phyloP scores from a whole-genome alignment of 2,113 vertebrate genomes.

The Vanacampus margaritifer region DNA sequence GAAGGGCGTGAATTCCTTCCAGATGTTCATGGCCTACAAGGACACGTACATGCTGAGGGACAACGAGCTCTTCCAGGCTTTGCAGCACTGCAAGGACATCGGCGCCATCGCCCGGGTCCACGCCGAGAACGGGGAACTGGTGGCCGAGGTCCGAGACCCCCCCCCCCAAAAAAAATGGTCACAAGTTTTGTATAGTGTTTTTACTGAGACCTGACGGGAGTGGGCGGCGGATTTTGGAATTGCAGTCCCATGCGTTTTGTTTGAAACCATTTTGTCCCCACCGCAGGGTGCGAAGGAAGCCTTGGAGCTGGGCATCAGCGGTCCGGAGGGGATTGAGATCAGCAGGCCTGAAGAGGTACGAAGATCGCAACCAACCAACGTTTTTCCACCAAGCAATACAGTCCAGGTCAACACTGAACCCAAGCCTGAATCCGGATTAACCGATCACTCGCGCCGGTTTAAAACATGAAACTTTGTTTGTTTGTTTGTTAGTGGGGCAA shows the following conservation, averaged over 20 bases:
- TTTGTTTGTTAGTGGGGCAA: no score
- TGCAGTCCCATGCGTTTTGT: no score
- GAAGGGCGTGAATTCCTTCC: constrained; percentile 94
- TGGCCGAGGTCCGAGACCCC: constrained; percentile 85
- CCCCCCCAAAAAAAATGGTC: no score
- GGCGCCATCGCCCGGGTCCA: constrained; percentile 90
- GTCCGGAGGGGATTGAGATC: constrained; percentile 95
- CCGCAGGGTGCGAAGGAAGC: constrained; percentile 88
- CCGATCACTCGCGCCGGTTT: no score
- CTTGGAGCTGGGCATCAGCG: constrained; percentile 90
- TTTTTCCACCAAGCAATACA: no score
- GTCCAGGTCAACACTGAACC: no score
- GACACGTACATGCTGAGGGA: constrained; percentile 94
- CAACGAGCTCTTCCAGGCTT: constrained; percentile 89
- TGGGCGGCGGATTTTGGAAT: no score
- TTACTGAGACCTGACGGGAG: no score
- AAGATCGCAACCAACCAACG: background rate
- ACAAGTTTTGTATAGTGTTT: no score
- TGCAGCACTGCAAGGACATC: constrained; percentile 88
- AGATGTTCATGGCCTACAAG: constrained; percentile 98
- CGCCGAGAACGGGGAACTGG: constrained; percentile 94
- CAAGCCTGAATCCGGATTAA: no score
- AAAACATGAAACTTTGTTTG: no score
- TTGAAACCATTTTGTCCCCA: background rate
- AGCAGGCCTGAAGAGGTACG: constrained; percentile 92